Base-by-base conservation (phyloP, 2,888 invertebrate genomes). In the Electrophaes corylata region DNA sequence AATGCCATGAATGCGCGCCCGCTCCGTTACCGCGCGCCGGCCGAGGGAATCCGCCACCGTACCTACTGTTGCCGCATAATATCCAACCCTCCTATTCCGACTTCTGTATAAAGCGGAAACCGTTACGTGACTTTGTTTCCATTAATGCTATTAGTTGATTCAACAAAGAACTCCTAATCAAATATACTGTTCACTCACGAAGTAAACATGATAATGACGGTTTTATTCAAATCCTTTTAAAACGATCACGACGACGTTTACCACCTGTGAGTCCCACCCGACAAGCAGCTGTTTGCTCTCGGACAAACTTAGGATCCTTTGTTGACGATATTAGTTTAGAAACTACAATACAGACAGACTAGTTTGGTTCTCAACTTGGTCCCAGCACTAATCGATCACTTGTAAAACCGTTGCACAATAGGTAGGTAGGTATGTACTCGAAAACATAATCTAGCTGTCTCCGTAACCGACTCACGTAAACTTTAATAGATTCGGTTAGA, bases 21-120 rank as follows among this genome's bases (percentile, higher is more conserved):
- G 57, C 55, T 43, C 48, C 54, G 35, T 14, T 40, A 12, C 43
- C 61, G 64, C 68, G 61, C 60, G 59, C 65, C 59, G 53, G 53
- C 60, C 57, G 70, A 73, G 70, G 72, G 71, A 72, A 73, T 73
- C 75, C 82, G 76, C 78, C 79, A 81, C 80, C 78, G 72, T 86
- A 81, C 86, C 83, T 83, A n/a, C n/a, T n/a, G n/a, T 83, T 78
- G 81, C 84, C 86, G 87, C 88, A 88, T 85, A 84, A 80, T 84
- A 88, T 86, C 56, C 60, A 75, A 88, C 88, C 88, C 88, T 76
- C 76, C 76, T 83, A 81, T 84, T 88, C 86, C 81, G 79, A 79
- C 80, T 84, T 84, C 80, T 79, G 76, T 81, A 76, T 67, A 79
- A 81, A 84, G 81, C 82, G 84, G 83, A 86, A 88, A 89, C 89